Conservation (phyloP, 2,797 vertebrate genomes). For the Myotis daubentonii region DNA sequence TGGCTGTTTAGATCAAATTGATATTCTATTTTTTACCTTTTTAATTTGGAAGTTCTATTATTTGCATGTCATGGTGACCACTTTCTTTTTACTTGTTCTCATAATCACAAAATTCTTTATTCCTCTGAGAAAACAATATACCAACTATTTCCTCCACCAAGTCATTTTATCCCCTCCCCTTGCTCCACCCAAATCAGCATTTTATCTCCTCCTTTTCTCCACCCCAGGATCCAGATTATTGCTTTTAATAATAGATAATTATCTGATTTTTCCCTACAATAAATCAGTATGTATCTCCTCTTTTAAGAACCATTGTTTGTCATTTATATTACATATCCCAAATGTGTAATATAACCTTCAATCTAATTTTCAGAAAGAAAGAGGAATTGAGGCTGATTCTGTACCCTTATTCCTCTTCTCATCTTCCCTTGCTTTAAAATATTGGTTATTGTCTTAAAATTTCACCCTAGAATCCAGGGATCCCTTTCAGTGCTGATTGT, state of each 20-base stretch:
- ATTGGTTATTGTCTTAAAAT: background rate
- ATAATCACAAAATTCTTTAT: background rate
- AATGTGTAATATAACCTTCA: background rate
- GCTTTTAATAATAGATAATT: background rate
- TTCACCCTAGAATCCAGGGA: background rate
- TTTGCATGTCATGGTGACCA: background rate
- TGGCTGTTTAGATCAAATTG: background rate
- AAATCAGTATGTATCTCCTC: background rate
- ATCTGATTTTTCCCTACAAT: background rate
- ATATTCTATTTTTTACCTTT: background rate
- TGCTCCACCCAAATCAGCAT: background rate
- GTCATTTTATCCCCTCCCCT: background rate
- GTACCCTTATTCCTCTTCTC: background rate
- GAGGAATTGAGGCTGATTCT: background rate
- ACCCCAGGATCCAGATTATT: background rate
- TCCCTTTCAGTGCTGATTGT: background rate
- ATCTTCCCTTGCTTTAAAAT: background rate
- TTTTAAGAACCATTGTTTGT: background rate
- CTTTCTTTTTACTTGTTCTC: background rate
- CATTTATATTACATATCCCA: background rate
- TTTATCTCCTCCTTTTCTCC: background rate
- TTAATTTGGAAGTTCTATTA: background rate
- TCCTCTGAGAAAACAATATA: background rate
- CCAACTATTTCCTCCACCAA: background rate
- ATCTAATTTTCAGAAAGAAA: conserved; percentile 7